Percentiles rank a stretch among this genome's conserved stretches.
These are phyloP conservation scores for Eucidaris tribuloides DNA, from an alignment of 35 echinoderm and acorn worm genomes.

Conservation along the genomic window DNA sequence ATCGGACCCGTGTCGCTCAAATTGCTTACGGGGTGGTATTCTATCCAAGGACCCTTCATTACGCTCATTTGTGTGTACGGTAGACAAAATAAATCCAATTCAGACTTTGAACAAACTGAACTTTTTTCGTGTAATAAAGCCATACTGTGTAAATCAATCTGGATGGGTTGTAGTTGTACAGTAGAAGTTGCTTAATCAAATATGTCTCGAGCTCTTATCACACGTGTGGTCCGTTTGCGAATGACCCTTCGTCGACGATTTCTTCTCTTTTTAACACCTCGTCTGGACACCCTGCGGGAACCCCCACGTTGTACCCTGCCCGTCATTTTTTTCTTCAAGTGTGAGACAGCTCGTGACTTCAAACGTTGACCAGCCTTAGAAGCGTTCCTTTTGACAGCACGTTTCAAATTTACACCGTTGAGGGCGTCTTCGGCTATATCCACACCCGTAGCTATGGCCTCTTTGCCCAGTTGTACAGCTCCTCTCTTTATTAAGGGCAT, in stretches of 20 bases:
- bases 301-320: no score
- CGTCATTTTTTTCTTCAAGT: background rate
- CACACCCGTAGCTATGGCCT: conserved; percentile 40
- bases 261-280: conserved; percentile 29
- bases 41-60: conserved; percentile 24
- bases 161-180: background rate
- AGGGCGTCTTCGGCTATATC: conserved; percentile 53
- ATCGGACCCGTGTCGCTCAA: conserved; percentile 26
- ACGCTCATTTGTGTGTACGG: conserved; percentile 36
- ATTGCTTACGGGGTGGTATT: conserved; percentile 40
- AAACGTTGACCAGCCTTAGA: background rate
- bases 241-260: background rate
- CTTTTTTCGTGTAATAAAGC: conserved; percentile 34
- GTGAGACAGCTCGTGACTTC: background rate
- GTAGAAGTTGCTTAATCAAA: background rate
- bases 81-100: conserved; percentile 58
- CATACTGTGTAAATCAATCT: background rate
- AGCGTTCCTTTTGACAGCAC: background rate
- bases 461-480: conserved; percentile 38
- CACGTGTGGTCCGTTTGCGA: background rate
- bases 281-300: no score
- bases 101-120: conserved; percentile 55
- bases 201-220: conserved; percentile 24
- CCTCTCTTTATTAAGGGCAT: conserved; percentile 22
- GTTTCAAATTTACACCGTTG: background rate